Base-by-base conservation (phyloP, 2,888 invertebrate species). In the Drosophila engyochracea region DNA sequence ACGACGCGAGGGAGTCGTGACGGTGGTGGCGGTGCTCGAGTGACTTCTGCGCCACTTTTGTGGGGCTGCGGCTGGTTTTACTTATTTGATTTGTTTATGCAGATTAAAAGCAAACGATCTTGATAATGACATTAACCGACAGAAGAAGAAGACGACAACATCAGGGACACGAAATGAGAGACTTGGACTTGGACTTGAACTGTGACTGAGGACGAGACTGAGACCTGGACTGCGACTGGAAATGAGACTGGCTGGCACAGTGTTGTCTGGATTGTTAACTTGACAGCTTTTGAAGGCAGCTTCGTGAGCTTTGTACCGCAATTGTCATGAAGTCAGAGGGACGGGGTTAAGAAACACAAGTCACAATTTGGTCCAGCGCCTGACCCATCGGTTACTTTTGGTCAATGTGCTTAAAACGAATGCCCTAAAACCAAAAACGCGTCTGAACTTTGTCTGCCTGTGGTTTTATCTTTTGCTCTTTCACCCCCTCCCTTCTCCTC, bases 121-220 rank as follows among this genome's bases (percentile, higher is more conserved):
- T 91, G 91, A 91, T 91, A 91, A 91, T 91, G 91, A 91, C 91
- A 91, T 91, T 91, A 91, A 91, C 91, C 90, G 91, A 91, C 91
- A 85, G 91, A 89, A 85, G 90, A 82, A 64, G 88, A 80, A 80
- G 81, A 79, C 80, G 67, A 73, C 80, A 86, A 74, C 74, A 59
- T 72, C 76, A 76, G 74, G 75, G 75, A 74, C 83, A 78, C 70
- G 83, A 72, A 78, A 78, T 72, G 63, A 62, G 55, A 70, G 81
- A 70, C 53, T 79, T 61, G 75, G 70, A 58, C 71, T 25, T 47
- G 25, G 47, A 35, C 68, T 53, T 28, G 19, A 33, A 68, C 53
- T 63, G 65, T 16, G 31, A 53, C 61, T 31, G 58, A 12, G 25
- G 55, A 58, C 31, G 58, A 12, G 25, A 69, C 64, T 44, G 63